Conservation (phyloP, 1,140 invertebrate species). For the Heliconius himera region DNA sequence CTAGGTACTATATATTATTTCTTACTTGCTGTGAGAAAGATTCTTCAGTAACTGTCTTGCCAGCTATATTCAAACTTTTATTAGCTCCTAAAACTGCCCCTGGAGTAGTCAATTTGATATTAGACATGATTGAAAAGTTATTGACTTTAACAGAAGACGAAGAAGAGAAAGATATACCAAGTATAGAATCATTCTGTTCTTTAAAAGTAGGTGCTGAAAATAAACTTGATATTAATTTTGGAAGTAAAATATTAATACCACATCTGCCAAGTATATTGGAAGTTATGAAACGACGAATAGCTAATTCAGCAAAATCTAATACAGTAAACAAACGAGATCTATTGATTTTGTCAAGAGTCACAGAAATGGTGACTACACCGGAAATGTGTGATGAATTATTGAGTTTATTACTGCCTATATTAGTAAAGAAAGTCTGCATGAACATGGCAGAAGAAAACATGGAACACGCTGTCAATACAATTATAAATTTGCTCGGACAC, state of each 20-base stretch:
- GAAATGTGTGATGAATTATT: conserved; percentile 86
- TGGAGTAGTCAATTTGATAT: conserved; percentile 86
- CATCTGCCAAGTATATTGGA: conserved; percentile 88
- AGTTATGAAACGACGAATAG: conserved; percentile 85
- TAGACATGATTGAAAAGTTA: conserved; percentile 91
- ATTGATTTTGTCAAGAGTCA: conserved; percentile 90
- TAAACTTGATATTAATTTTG: conserved; percentile 83
- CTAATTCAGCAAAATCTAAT: conserved; percentile 82
- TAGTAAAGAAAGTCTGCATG: conserved; percentile 86
- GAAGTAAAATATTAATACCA: conserved; percentile 87
- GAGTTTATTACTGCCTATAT: conserved; percentile 87
- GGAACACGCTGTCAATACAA: conserved; percentile 84
- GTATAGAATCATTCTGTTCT: conserved; percentile 65
- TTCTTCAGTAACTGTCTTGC: conserved; percentile 82
- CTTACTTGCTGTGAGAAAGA: conserved; percentile 82
- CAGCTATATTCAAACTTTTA: conserved; percentile 87
- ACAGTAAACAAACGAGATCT: conserved; percentile 87
- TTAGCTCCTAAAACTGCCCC: conserved; percentile 84
- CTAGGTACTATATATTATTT: conserved; percentile 88
- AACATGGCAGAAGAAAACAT: conserved; percentile 84
- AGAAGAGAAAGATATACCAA: conserved; percentile 68
- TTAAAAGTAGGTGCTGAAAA: conserved; percentile 59
- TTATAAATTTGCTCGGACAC: conserved; percentile 88
- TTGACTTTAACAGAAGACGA: conserved; percentile 85
- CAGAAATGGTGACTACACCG: conserved; percentile 86